A percentile compares a stretch with the other conserved stretches of the same genome.
Evolutionary conservation across 2,113 vertebrate species (phyloP).

Genomic region (Gymnobelideus leadbeateri): DNA sequence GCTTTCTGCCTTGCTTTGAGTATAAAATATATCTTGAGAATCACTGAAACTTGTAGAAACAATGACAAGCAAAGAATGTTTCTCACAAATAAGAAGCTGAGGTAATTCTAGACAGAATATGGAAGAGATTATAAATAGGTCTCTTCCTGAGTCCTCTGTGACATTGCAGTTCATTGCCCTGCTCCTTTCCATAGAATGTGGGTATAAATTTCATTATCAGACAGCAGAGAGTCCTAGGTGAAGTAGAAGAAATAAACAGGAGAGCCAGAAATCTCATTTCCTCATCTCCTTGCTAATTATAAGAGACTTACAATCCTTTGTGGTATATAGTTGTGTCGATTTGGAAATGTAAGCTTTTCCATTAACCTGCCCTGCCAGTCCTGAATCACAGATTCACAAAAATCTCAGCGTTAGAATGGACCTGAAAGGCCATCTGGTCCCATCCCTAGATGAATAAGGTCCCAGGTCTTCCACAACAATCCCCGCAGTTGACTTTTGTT

Average conservation of each 20-base stretch:
- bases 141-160: not conserved
- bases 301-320: not conserved
- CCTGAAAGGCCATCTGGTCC: not conserved
- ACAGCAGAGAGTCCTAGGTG: not conserved
- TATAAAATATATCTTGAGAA: not conserved
- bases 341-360: not conserved
- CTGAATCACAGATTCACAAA: not conserved
- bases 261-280: not conserved
- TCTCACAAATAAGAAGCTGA: conserved; percentile 33
- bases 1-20: not conserved
- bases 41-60: conserved; percentile 27
- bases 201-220: not conserved
- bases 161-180: not conserved
- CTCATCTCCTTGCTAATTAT: not conserved
- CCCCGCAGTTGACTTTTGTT: not conserved
- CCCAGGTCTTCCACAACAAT: not conserved
- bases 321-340: not conserved
- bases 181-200: conserved; percentile 9
- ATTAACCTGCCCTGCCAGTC: not conserved
- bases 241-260: not conserved
- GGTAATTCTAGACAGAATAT: conserved; percentile 1
- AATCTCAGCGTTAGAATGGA: not conserved
- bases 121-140: not conserved
- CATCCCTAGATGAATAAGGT: not conserved
- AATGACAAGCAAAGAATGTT: not conserved